Evolutionary conservation across 2,888 invertebrate genomes (phyloP).

Genomic region (Lepetodrilus schrolli): DNA sequence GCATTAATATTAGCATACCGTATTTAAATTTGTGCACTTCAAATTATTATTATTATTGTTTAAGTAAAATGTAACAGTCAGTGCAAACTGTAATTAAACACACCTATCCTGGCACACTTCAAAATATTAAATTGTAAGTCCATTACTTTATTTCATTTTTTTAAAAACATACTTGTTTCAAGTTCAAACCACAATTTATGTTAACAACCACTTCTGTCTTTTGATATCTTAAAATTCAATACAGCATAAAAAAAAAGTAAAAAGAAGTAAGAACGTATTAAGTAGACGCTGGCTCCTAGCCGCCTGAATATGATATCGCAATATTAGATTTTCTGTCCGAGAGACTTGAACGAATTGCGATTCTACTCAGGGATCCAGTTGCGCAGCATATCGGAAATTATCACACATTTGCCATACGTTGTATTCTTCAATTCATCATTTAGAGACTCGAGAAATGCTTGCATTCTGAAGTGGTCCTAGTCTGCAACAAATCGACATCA

Average conservation of each 20-base stretch:
- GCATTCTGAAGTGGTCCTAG: neutral
- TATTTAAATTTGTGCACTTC: too few relatives aligned
- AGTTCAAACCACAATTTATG: constrained; percentile 18
- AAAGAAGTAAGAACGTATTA: too few relatives aligned
- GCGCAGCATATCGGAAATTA: neutral
- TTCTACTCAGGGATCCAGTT: neutral
- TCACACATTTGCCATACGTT: constrained; percentile 1
- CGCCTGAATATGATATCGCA: neutral
- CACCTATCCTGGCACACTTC: neutral
- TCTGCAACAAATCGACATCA: constrained; percentile 17
- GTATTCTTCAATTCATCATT: constrained; percentile 17
- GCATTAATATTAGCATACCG: too few relatives aligned
- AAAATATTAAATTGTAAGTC: neutral
- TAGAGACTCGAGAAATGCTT: constrained; percentile 18
- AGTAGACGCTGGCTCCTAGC: neutral
- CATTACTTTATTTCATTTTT: neutral
- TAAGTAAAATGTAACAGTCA: too few relatives aligned
- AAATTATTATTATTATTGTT: too few relatives aligned
- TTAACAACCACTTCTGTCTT: constrained; percentile 18
- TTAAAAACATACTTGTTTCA: constrained; percentile 23
- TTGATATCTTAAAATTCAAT: constrained; percentile 26
- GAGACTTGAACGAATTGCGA: neutral
- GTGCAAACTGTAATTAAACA: too few relatives aligned
- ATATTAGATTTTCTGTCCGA: neutral
- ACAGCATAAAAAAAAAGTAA: neutral